Evolutionary conservation across 1,140 invertebrate species (phyloP).

Genomic region (Dendrolimus kikuchii): DNA sequence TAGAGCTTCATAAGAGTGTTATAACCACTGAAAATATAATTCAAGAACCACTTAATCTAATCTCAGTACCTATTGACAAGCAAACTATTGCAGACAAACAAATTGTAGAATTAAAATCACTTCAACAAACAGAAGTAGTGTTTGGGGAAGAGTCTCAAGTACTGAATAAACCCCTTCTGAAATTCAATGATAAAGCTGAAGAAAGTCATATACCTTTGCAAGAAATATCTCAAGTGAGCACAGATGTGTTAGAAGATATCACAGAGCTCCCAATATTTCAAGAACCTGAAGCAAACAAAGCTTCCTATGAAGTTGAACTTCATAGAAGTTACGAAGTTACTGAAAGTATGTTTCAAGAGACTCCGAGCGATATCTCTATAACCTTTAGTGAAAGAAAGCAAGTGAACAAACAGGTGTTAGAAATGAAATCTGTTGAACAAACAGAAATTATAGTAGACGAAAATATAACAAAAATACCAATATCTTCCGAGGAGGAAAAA

Average conservation of each 20-base stretch:
- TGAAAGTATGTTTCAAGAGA: slow-evolving; percentile 38
- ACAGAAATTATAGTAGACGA: slow-evolving; percentile 37
- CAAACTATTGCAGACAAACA: slow-evolving; percentile 28
- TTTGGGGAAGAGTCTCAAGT: slow-evolving; percentile 24
- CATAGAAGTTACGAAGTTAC: slow-evolving; percentile 33
- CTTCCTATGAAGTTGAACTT: slow-evolving; percentile 30
- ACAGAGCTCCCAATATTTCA: slow-evolving; percentile 16
- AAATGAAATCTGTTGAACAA: slow-evolving; percentile 38
- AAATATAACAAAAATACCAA: slow-evolving; percentile 22
- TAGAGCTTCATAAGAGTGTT: slow-evolving; percentile 40
- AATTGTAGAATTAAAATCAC: slow-evolving; percentile 30
- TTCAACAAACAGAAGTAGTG: slow-evolving; percentile 37
- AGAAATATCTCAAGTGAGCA: slow-evolving; percentile 25
- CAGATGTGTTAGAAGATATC: slow-evolving; percentile 32
- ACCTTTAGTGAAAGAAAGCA: slow-evolving; percentile 18
- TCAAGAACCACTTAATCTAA: slow-evolving; percentile 13
- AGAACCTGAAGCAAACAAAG: slow-evolving; percentile 22
- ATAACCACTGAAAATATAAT: slow-evolving; percentile 28
- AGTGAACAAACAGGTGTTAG: slow-evolving; percentile 28
- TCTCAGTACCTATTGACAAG: slow-evolving; percentile 7
- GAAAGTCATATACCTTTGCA: slow-evolving; percentile 21
- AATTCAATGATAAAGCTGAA: slow-evolving; percentile 27
- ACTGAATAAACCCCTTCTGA: slow-evolving; percentile 7
- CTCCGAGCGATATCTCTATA: slow-evolving; percentile 16
- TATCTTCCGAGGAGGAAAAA: slow-evolving; percentile 19